Conservation (phyloP, 2,797 vertebrate genomes). For the Ciconia nigra region DNA sequence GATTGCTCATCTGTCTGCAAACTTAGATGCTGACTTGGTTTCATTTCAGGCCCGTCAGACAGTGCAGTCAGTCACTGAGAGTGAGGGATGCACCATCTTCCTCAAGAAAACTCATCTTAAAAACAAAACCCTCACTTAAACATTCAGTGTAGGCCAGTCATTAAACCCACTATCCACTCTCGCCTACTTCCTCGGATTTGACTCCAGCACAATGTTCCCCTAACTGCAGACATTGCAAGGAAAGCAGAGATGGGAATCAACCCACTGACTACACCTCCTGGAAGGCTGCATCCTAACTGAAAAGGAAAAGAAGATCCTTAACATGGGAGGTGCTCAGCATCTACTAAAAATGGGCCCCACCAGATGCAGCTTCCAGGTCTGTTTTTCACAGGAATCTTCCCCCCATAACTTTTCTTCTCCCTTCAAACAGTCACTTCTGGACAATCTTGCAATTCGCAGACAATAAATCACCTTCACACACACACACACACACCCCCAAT, state of each 20-base stretch:
- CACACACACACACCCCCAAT: rapidly evolving
- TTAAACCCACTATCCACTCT: not conserved
- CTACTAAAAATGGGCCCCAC: no score
- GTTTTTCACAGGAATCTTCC: not conserved
- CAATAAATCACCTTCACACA: not conserved
- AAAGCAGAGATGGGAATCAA: not conserved
- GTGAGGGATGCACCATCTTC: not conserved
- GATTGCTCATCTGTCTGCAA: not conserved
- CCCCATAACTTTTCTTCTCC: not conserved
- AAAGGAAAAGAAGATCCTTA: not conserved
- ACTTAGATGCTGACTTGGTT: not conserved
- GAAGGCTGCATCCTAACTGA: not conserved
- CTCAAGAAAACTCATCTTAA: not conserved
- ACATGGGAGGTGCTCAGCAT: not conserved
- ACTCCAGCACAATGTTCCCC: not conserved
- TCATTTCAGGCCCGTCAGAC: not conserved
- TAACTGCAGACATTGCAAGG: not conserved
- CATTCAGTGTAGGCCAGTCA: no score
- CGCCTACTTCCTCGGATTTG: not conserved
- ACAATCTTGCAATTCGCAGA: not conserved
- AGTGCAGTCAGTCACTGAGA: not conserved
- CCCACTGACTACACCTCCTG: rapidly evolving
- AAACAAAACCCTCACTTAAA: not conserved
- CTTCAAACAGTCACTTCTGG: not conserved
- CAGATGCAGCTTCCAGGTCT: not conserved